Base-by-base conservation (phyloP, 2,113 vertebrate genomes). In the Daboia siamensis region DNA sequence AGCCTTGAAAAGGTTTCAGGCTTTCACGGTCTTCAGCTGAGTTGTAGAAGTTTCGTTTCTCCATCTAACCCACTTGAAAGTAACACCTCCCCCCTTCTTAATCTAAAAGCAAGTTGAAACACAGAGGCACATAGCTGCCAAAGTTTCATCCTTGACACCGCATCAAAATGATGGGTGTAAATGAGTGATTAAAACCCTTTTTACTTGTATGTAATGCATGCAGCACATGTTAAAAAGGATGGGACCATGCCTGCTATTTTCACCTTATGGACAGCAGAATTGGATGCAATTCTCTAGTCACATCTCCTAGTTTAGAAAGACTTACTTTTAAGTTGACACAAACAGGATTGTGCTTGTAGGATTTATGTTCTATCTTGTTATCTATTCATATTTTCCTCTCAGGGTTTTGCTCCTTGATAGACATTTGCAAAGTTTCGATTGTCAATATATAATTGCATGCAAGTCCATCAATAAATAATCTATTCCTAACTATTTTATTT, bases 401-500 rank as follows among this genome's bases (percentile, higher is more conserved):
- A 24, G 0, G 0, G 89, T 91, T 5, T 88, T 5, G 17, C 52
- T 24, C 20, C 54, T 33, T 24, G 85, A 33, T 29, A 90, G 7
- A 84, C 88, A 1, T 51, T 91, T 90, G 39, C 92, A 74, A 57
- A 80, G n/a, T 20, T 2, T 89, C 55, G 13, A 55, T 88, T 69
- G 90, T 95, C 88, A 93, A 88, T 93, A 88, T 74, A 84, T 91
- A 93, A 52, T 39, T 91, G 59, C 85, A 88, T 88, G 86, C 51
- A 88, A 90, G 55, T 51, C 26, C 80, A 91, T 33, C 44, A 87
- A 2, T 56, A 92, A 0, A 80, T 90, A 87, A 90, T 51, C 84
- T 89, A 57, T 46, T 93, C 90, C 21, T 84, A 86, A 90, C 87
- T 91, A 74, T 74, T 90, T 0, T 84, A 84, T 95, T 86, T 89